Base-by-base conservation (phyloP, 2,888 invertebrate genomes). In the Hoplodrina ambigua region DNA sequence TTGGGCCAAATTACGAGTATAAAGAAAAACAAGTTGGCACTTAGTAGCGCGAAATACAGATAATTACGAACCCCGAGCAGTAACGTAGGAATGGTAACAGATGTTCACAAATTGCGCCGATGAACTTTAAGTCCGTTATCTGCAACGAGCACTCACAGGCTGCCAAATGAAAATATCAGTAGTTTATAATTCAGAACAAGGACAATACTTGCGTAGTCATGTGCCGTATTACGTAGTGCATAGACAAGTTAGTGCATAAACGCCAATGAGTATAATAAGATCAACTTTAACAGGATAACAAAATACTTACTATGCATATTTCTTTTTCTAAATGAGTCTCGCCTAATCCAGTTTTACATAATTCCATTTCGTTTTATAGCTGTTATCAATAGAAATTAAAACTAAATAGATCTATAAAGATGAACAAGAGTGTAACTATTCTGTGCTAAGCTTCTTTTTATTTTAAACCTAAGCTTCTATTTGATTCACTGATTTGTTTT, bases 151-250 rank as follows among this genome's bases (percentile, higher is more conserved):
- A 65, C 64, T 61, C 55, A 56, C 52, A 57, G 33, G 62, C 67
- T 60, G 54, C 49, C 70, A 61, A 82, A 80, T 70, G 66, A 69
- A 81, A 82, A 84, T 84, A 82, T 71, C 74, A 82, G 54, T 60
- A 66, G 65, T 30, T 78, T 72, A 60, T 68, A 79, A 81, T 80
- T 72, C 65, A 71, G 78, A 80, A 80, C 83, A 66, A 75, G 82
- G 82, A 67, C 81, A 70, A 58, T 50, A 73, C 65, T 72, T 69
- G 62, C 15, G 25, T 44, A 52, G 52, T 69, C 59, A 58, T 75
- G 25, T 66, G 58, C 17, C 55, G 25, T 33, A 50, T 50, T 56
- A 15, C 4, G 44, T 44, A 50, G 41, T 20, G 15, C 44, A 46
- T 41, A 61, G 41, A 71, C 25, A 54, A 46, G 54, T 70, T 54